Base-by-base conservation (phyloP, 1,140 invertebrate species). In the Platyura marginata region DNA sequence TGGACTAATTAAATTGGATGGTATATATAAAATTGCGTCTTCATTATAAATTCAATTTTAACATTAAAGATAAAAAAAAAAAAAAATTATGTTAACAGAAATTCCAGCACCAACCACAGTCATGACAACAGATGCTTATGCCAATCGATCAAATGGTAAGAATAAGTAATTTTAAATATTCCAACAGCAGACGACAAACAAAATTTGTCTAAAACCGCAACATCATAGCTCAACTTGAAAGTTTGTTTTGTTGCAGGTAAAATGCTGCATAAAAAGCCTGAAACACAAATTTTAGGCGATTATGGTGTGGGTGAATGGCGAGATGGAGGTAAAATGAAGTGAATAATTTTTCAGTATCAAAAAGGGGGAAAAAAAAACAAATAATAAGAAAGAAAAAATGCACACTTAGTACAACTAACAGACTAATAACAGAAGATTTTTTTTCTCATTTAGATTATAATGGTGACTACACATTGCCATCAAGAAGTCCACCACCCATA, bases 1-100 rank as follows among this genome's bases (percentile, higher is more conserved):
- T 59, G 88, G 89, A 15, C 74, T 82, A 36, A 93, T 96, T 57
- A 81, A 87, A 64, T 66, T 97, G 37, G 88, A 93, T 56, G 87
- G 92, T 95, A 55, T 75, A 69, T 53, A 42, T 13, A 15, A 9
- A n/a, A n/a, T n/a, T n/a, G n/a, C n/a, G n/a, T n/a, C 19, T 2
- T 21, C 6, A 40, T 40, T 15, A 13, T 21, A 20, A 20, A 38
- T 6, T 13, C 21, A 35, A n/a, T n/a, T n/a, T n/a, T n/a, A n/a
- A n/a, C n/a, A n/a, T n/a, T n/a, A n/a, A n/a, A n/a, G n/a, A n/a
- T 8, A 39, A 10, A 16, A n/a, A 10, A 21, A 13, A 15, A 8
- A 36, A n/a, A n/a, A n/a, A n/a, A n/a, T n/a, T n/a, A n/a, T n/a
- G 52, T 47, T 59, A 54, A 40, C 63, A 79, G 76, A 78, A 67